Percentiles rank a stretch among this genome's conserved stretches.
These are phyloP conservation scores for Hormaphis cornu DNA, from an alignment of 1,140 invertebrate species.

Conservation along the genomic window DNA sequence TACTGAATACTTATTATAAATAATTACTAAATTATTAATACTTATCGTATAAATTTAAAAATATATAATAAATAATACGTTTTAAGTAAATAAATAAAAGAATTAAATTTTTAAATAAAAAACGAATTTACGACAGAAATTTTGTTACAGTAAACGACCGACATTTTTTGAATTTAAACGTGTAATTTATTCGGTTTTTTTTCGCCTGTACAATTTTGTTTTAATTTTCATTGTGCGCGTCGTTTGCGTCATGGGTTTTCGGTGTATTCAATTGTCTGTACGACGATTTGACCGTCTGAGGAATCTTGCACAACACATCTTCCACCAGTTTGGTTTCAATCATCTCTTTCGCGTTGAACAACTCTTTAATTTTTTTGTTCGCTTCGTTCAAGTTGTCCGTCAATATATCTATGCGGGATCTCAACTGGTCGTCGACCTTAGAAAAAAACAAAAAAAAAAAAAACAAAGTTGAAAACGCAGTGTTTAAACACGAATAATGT, in stretches of 20 bases:
- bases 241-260: not conserved
- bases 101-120: no score
- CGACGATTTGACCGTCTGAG: not conserved
- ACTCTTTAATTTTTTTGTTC: not conserved
- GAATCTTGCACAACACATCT: not conserved
- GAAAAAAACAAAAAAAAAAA: not conserved
- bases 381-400: constrained; percentile 2
- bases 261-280: not conserved
- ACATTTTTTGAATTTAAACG: no score
- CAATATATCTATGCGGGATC: not conserved
- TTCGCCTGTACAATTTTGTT: not conserved
- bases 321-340: not conserved
- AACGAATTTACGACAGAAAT: no score
- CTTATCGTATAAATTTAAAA: no score
- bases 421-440: not conserved
- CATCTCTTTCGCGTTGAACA: not conserved
- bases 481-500: not conserved
- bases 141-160: no score
- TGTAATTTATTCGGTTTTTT: no score
- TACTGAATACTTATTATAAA: no score
- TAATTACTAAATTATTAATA: no score
- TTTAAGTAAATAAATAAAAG: no score
- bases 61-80: no score
- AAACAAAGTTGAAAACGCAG: not conserved
- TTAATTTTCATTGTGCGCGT: not conserved